Conservation (phyloP, 2,888 invertebrate species). For the Conops quadrifasciatus region DNA sequence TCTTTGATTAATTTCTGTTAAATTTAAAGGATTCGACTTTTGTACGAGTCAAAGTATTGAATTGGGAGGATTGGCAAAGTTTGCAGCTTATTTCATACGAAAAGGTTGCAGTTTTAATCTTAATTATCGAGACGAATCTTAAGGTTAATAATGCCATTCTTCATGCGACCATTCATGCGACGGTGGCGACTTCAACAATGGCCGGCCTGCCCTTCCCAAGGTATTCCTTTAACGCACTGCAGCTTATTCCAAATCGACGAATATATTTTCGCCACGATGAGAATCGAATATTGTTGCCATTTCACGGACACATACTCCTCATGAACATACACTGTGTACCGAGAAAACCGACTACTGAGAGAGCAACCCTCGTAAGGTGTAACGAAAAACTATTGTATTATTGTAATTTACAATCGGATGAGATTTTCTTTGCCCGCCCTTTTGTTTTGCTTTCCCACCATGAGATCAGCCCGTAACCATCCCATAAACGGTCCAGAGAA, state of each 20-base stretch:
- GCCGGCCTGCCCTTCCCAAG: slow-evolving; percentile 57
- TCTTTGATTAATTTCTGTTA: slow-evolving; percentile 37
- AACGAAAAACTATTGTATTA: slow-evolving; percentile 24
- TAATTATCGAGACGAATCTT: no score
- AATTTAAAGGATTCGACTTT: no score
- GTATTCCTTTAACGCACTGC: slow-evolving; percentile 59
- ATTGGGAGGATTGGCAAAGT: no score
- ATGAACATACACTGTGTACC: slow-evolving; percentile 44
- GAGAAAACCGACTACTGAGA: neutral
- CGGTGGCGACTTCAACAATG: no score
- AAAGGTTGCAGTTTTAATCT: no score
- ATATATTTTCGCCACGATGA: slow-evolving; percentile 43
- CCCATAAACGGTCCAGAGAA: neutral
- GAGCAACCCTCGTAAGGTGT: slow-evolving; percentile 21
- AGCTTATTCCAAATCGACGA: slow-evolving; percentile 39
- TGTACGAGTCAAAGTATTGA: no score
- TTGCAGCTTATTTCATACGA: no score
- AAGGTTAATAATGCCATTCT: no score
- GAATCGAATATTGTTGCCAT: slow-evolving; percentile 47
- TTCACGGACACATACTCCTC: slow-evolving; percentile 44
- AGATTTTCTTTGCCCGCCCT: slow-evolving; percentile 30
- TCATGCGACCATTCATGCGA: no score
- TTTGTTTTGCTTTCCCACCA: slow-evolving; percentile 17
- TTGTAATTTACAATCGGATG: slow-evolving; percentile 14
- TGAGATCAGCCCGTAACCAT: no score